Conservation (phyloP, 2,888 invertebrate species). For the Aphidoletes aphidimyza region DNA sequence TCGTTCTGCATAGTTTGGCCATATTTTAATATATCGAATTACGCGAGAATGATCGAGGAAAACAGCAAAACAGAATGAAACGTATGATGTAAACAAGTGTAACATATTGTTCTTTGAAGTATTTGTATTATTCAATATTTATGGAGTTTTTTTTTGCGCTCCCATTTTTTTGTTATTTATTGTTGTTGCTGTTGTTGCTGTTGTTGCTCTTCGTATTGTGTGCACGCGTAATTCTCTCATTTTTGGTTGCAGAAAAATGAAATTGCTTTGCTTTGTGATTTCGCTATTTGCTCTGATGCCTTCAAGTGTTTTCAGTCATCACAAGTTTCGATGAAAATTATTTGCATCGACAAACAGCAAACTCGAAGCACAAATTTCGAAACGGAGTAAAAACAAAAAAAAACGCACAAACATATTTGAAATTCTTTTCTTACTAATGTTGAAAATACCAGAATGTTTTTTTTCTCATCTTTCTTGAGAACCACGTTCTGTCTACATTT, state of each 20-base stretch:
- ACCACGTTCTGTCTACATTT: no score
- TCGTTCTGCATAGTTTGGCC: conserved; percentile 40
- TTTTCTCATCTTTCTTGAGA: neutral
- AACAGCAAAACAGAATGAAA: neutral
- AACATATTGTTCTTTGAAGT: conserved; percentile 54
- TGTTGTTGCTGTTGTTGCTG: neutral
- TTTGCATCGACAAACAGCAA: conserved; percentile 32
- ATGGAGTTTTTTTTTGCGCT: conserved; percentile 1
- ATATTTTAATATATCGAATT: conserved; percentile 50
- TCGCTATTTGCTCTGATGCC: neutral
- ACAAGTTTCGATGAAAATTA: neutral
- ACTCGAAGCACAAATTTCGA: conserved; percentile 23
- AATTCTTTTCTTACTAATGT: neutral
- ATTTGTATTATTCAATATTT: conserved; percentile 53
- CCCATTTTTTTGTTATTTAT: no score
- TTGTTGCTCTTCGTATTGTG: neutral
- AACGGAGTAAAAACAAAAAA: neutral
- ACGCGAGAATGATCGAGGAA: conserved; percentile 17
- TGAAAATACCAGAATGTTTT: neutral
- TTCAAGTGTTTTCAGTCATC: neutral
- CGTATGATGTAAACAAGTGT: conserved; percentile 53
- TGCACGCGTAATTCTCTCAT: neutral
- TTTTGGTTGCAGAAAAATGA: neutral
- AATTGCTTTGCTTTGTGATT: conserved; percentile 20
- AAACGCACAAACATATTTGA: conserved; percentile 1